Evolutionary conservation across 2,113 vertebrate species (phyloP), one percentile per base, ranked within the genome.

Genomic region (Hoplias malabaricus): DNA sequence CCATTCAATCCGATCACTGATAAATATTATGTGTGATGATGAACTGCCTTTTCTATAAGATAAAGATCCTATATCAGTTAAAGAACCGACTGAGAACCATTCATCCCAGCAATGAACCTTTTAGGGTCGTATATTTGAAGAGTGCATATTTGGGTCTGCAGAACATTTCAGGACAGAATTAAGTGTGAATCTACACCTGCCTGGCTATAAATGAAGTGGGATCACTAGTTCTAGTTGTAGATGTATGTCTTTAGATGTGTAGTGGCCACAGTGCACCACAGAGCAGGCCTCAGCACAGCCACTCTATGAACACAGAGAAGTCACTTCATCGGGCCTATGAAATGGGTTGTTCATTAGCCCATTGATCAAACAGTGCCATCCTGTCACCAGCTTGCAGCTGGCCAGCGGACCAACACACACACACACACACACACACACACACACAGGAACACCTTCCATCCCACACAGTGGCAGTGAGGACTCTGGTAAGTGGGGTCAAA

Each of bases 331-430:
- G 87, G 90, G 81, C 85, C 88, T 90, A 87, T 92, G 88, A 91
- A 92, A 92, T 86, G 87, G 88, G 87, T 86, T 88, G 88, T 92
- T 92, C 91, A 91, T 92, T 92, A 92, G 88, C 84, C 88, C 91
- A 93, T 93, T 92, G 92, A 93, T 93, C 92, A 93, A 91, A 88
- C 77, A 85, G 86, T 92, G 89, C 86, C 90, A 88, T 92, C 92
- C 91, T 93, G 92, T 93, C 93, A 91, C 86, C 80, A 83, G 87
- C 89, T 87, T 91, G 90, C 90, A 93, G 92, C 90, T 91, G 91
- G 91, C 88, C 89, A 87, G 85, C 82, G 73, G 80, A 83, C 83
- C 81, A 63, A 80, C 77, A 73, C 69, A 69, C 69, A 82, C 80
- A 68, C 82, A 85, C 83, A 83, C 84, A 80, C 85, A 87, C 82